These are phyloP conservation scores for Sphecodes monilicornis DNA, from an alignment of 2,888 invertebrate species.

Conservation along the genomic window DNA sequence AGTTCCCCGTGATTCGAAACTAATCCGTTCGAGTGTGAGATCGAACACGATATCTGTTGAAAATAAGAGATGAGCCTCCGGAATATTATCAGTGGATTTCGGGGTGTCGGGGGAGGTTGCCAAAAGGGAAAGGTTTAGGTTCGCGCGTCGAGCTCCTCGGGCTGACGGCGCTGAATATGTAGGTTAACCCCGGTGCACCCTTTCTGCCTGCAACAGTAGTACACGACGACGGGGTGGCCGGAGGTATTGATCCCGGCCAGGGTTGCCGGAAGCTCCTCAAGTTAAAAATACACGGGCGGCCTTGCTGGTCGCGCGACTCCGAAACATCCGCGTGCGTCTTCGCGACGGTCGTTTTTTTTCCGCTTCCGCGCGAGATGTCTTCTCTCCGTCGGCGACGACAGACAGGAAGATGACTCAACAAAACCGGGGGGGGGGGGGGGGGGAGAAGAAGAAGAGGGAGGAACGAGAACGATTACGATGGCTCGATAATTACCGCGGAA, in stretches of 20 bases:
- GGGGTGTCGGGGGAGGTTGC: not conserved
- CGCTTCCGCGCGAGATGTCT: not conserved
- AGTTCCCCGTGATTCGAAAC: not conserved
- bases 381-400: not conserved
- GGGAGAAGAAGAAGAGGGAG: not conserved
- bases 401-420: not conserved
- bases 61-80: not conserved
- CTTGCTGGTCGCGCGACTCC: constrained; percentile 61
- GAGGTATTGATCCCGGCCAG: constrained; percentile 77
- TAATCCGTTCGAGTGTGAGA: constrained; percentile 4
- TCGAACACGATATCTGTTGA: not conserved
- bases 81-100: not conserved
- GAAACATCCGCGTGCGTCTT: constrained; percentile 64
- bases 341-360: constrained; percentile 4
- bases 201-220: constrained; percentile 65
- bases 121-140: constrained; percentile 59
- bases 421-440: too few relatives aligned
- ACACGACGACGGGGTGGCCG: constrained; percentile 66
- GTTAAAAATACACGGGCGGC: constrained; percentile 79
- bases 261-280: constrained; percentile 75
- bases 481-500: constrained; percentile 30
- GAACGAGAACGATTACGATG: constrained; percentile 12
- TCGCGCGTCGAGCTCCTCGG: constrained; percentile 47
- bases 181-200: constrained; percentile 71
- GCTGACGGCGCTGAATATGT: constrained; percentile 62